Percentiles rank a stretch among this genome's conserved stretches.
Conservation (phyloP, 1,140 invertebrate species). For the Heliconius congener region DNA sequence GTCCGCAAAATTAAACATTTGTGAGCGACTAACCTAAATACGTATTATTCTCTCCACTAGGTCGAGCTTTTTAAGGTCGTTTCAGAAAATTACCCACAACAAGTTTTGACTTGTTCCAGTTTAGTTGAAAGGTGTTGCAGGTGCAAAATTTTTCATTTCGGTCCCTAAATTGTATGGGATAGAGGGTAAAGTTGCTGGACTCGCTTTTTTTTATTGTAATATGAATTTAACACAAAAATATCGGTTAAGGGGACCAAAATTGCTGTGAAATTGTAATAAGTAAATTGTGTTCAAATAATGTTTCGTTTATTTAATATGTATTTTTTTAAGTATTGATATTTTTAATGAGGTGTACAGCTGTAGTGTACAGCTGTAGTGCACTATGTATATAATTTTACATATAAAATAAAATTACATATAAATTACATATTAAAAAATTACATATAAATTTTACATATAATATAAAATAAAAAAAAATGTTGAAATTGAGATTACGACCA, state of each 20-base stretch:
- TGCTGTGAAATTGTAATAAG: neutral
- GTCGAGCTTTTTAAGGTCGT: conserved; percentile 29
- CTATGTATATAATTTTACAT: no score
- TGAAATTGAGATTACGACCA: no score
- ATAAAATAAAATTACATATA: no score
- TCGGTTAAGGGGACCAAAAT: neutral
- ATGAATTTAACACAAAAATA: neutral
- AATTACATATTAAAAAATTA: no score
- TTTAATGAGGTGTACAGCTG: no score
- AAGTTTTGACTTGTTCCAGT: conserved; percentile 34
- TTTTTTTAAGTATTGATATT: no score
- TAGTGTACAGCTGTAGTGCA: no score
- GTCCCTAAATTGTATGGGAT: conserved; percentile 27
- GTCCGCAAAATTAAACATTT: conserved; percentile 27
- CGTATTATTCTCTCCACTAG: conserved; percentile 28
- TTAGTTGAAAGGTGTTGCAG: conserved; percentile 27
- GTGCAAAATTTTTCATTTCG: conserved; percentile 12
- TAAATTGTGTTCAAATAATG: neutral
- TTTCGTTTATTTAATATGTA: neutral
- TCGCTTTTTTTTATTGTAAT: neutral
- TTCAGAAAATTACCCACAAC: conserved; percentile 40
- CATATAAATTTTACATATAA: no score
- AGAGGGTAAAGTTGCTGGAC: neutral
- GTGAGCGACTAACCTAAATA: conserved; percentile 34
- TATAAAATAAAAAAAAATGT: no score